Percentiles rank a stretch among this genome's conserved stretches.
Evolutionary conservation across 2,888 invertebrate species (phyloP).

Genomic region (Agrochola circellaris): DNA sequence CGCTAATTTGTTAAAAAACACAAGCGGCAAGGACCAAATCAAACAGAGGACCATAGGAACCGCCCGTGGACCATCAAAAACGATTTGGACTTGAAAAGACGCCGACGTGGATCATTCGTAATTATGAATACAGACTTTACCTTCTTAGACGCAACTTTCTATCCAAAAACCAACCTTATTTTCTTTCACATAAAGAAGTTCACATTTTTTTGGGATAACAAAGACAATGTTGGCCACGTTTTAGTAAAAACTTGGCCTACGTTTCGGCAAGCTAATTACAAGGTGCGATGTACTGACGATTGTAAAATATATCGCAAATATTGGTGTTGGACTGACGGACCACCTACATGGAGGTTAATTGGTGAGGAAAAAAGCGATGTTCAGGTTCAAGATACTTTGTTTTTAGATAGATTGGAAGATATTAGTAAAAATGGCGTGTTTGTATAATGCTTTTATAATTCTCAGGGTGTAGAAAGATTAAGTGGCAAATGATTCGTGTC

Average conservation of each 20-base stretch:
- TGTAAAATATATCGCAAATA: slow-evolving; percentile 80
- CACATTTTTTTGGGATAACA: background rate
- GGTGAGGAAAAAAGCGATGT: slow-evolving; percentile 58
- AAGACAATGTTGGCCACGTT: slow-evolving; percentile 22
- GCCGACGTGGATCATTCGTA: slow-evolving; percentile 69
- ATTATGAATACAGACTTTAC: slow-evolving; percentile 57
- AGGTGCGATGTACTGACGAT: slow-evolving; percentile 73
- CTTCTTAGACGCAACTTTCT: background rate
- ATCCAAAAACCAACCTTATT: slow-evolving; percentile 45
- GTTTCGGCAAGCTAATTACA: slow-evolving; percentile 82
- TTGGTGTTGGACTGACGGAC: slow-evolving; percentile 78
- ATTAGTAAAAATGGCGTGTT: slow-evolving; percentile 41
- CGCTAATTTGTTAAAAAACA: slow-evolving; percentile 83
- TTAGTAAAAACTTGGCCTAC: slow-evolving; percentile 69
- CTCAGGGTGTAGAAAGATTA: slow-evolving; percentile 44
- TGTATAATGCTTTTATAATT: slow-evolving; percentile 55
- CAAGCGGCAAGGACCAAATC: slow-evolving; percentile 75
- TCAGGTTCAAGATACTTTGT: slow-evolving; percentile 47
- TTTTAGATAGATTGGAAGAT: slow-evolving; percentile 49
- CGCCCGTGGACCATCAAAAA: slow-evolving; percentile 66
- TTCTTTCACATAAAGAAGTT: background rate
- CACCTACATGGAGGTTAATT: slow-evolving; percentile 73
- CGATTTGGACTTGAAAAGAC: slow-evolving; percentile 72
- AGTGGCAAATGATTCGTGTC: slow-evolving; percentile 31
- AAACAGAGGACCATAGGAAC: slow-evolving; percentile 70